A percentile compares a stretch with the other conserved stretches of the same genome.
These are phyloP conservation scores for Porites evermanni DNA, from an alignment of 92 coral and sea anemone genomes.

Conservation along the genomic window DNA sequence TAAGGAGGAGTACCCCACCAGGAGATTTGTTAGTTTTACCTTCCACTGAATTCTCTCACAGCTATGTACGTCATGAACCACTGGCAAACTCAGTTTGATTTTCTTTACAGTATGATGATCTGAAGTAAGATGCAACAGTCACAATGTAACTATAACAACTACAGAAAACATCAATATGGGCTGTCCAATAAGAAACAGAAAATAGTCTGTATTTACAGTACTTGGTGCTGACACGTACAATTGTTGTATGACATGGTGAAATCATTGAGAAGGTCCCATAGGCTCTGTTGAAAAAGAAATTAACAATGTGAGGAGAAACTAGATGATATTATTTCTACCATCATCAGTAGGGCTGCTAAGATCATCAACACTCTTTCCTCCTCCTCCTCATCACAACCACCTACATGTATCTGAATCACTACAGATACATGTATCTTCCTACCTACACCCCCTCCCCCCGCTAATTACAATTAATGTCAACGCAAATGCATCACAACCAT, in stretches of 20 bases:
- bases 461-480: no score
- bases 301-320: not conserved
- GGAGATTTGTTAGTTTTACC: slow-evolving; percentile 39
- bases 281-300: slow-evolving; percentile 56
- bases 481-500: no score
- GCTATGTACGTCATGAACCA: slow-evolving; percentile 98
- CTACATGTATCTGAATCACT: no score
- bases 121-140: slow-evolving; percentile 2
- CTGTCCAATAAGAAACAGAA: not conserved
- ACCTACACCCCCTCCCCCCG: no score
- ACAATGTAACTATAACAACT: not conserved
- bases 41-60: slow-evolving; percentile 94
- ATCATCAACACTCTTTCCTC: no score
- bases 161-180: not conserved
- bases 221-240: slow-evolving; percentile 58
- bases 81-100: slow-evolving; percentile 86
- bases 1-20: not conserved
- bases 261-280: slow-evolving; percentile 66
- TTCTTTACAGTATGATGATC: slow-evolving; percentile 93
- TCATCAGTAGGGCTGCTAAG: not conserved
- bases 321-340: not conserved
- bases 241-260: slow-evolving; percentile 67
- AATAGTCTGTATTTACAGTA: not conserved
- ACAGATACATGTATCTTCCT: no score
- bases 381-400: no score